Evolutionary conservation across 2,797 vertebrate species (phyloP).

Genomic region (Arvicola amphibius): DNA sequence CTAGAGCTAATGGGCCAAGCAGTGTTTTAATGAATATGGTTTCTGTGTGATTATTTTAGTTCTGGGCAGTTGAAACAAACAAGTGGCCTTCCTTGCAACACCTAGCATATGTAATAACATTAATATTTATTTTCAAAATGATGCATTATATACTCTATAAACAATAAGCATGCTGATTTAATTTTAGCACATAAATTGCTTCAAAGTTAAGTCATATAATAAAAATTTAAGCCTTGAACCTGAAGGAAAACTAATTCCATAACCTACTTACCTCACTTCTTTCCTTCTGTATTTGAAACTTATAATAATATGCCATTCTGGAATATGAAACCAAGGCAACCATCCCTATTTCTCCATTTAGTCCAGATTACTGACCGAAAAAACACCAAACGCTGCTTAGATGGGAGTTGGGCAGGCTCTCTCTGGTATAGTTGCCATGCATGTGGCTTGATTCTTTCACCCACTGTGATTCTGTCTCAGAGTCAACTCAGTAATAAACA

Average conservation of each 20-base stretch:
- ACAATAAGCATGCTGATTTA: conserved; percentile 22
- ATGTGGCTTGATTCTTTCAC: neutral
- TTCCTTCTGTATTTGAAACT: conserved; percentile 24
- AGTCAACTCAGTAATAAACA: neutral
- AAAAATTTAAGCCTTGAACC: conserved; percentile 2
- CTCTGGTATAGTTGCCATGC: no score
- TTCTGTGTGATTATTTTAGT: no score
- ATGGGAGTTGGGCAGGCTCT: accelerated
- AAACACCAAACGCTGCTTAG: neutral
- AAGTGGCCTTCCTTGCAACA: no score
- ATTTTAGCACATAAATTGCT: conserved; percentile 27
- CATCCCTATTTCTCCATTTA: neutral
- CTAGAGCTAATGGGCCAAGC: no score
- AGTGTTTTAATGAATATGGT: no score
- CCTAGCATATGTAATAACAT: conserved; percentile 11
- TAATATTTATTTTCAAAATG: conserved; percentile 30
- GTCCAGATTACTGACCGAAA: neutral
- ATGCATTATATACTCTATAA: neutral
- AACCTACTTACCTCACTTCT: neutral
- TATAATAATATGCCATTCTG: neutral
- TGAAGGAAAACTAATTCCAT: neutral
- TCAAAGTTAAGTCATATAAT: conserved; percentile 22
- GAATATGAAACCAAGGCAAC: neutral
- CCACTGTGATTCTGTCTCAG: neutral
- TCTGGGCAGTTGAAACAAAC: no score